These are phyloP conservation scores for Coregonus ussuriensis DNA, from an alignment of 2,797 vertebrate genomes.

Conservation along the genomic window DNA sequence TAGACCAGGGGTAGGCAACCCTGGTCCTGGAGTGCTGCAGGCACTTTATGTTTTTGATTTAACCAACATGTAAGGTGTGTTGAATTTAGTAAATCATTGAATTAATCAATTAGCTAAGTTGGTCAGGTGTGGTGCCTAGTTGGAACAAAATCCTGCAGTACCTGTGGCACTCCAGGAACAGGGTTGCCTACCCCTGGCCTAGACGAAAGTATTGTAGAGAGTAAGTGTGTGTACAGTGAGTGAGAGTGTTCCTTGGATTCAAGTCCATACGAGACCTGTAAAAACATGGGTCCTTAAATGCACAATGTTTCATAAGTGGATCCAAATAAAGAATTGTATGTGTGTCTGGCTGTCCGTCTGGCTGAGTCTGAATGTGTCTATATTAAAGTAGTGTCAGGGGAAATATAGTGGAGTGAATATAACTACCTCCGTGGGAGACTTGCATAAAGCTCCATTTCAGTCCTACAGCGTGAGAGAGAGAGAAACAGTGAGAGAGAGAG, in stretches of 20 bases:
- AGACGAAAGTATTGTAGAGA: too few relatives aligned
- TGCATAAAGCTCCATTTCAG: constrained; percentile 87
- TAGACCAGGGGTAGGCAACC: too few relatives aligned
- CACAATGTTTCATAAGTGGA: constrained; percentile 38
- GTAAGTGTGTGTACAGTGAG: not conserved
- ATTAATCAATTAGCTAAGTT: too few relatives aligned
- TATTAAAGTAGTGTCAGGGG: constrained; percentile 39
- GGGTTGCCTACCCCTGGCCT: too few relatives aligned
- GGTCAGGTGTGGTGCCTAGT: too few relatives aligned
- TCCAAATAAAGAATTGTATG: constrained; percentile 41
- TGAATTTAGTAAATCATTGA: too few relatives aligned
- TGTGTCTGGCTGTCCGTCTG: constrained; percentile 11
- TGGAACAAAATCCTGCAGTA: too few relatives aligned
- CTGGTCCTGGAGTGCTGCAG: too few relatives aligned
- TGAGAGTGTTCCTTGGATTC: constrained; percentile 41
- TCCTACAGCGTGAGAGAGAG: constrained; percentile 76
- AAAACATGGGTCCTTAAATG: constrained; percentile 44
- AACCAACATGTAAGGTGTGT: too few relatives aligned
- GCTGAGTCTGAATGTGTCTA: constrained; percentile 25
- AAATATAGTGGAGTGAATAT: constrained; percentile 69
- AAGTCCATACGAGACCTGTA: constrained; percentile 62
- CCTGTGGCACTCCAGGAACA: too few relatives aligned
- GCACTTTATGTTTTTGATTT: too few relatives aligned
- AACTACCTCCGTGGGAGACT: constrained; percentile 86
- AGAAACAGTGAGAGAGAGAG: constrained; percentile 25